A percentile compares a stretch with the other conserved stretches of the same genome.
These are phyloP conservation scores for Onychomys leucogaster DNA, from an alignment of 2,797 vertebrate genomes.

Conservation along the genomic window DNA sequence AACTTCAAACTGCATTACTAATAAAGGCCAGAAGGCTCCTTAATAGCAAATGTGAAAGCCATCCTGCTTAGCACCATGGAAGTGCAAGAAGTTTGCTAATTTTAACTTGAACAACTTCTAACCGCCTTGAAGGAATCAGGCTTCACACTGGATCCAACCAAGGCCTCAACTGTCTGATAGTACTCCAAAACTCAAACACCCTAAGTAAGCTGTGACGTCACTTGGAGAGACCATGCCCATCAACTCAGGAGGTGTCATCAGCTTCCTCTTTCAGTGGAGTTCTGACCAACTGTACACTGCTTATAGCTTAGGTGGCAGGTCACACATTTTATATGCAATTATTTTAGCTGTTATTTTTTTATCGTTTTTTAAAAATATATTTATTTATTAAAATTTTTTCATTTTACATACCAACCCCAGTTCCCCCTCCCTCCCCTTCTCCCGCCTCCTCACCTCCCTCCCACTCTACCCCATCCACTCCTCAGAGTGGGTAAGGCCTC, in stretches of 20 bases:
- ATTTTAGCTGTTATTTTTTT: neutral
- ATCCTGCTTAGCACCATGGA: neutral
- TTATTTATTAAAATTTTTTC: too few species aligned
- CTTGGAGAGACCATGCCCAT: neutral
- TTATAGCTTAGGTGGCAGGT: neutral
- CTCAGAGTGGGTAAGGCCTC: too few species aligned
- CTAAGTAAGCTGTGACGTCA: neutral
- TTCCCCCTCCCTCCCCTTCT: too few species aligned
- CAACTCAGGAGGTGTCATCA: neutral
- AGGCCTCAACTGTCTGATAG: neutral
- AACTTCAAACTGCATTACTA: constrained; percentile 56
- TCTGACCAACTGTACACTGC: neutral
- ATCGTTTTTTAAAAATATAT: too few species aligned
- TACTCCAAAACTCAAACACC: neutral
- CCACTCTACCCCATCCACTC: too few species aligned
- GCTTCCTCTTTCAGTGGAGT: neutral
- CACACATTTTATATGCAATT: neutral
- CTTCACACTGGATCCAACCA: neutral
- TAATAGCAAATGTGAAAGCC: neutral
- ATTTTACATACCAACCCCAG: too few species aligned
- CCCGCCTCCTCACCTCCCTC: too few species aligned
- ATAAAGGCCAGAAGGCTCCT: constrained; percentile 57
- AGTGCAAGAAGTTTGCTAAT: constrained; percentile 24
- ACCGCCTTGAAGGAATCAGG: neutral
- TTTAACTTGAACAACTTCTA: constrained; percentile 58